Conservation (phyloP, 2,888 invertebrate species). For the Harpagoxenus sublaevis region DNA sequence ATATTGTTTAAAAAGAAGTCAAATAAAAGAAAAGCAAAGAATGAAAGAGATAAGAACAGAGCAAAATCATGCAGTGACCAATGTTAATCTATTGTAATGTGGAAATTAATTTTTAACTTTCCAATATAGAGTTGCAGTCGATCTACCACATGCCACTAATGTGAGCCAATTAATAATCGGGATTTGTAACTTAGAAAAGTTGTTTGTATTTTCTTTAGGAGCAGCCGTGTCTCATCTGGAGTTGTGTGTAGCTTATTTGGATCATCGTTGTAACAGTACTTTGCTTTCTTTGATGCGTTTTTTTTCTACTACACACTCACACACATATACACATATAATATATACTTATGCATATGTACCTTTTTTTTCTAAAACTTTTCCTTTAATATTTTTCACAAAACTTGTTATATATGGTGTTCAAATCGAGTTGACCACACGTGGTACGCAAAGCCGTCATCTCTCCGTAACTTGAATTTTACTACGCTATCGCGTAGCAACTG, state of each 20-base stretch:
- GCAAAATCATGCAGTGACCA: slow-evolving; percentile 58
- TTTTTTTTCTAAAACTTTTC: slow-evolving; percentile 54
- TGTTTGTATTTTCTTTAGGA: slow-evolving; percentile 82
- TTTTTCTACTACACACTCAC: slow-evolving; percentile 38
- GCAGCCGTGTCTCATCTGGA: slow-evolving; percentile 83
- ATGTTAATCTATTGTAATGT: slow-evolving; percentile 63
- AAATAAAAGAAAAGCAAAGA: slow-evolving; percentile 54
- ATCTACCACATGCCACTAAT: slow-evolving; percentile 79
- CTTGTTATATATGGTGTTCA: slow-evolving; percentile 62
- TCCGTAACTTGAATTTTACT: slow-evolving; percentile 58
- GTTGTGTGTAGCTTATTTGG: slow-evolving; percentile 77
- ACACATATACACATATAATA: slow-evolving; percentile 28
- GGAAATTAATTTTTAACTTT: slow-evolving; percentile 72
- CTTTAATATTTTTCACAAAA: slow-evolving; percentile 61
- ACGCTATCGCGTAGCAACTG: slow-evolving; percentile 47
- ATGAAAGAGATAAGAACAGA: slow-evolving; percentile 63
- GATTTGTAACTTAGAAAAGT: slow-evolving; percentile 76
- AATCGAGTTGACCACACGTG: slow-evolving; percentile 36
- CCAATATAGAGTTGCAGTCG: slow-evolving; percentile 80
- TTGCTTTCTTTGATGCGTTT: slow-evolving; percentile 66
- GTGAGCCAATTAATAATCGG: slow-evolving; percentile 82
- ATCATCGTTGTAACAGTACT: slow-evolving; percentile 68
- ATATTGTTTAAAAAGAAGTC: slow-evolving; percentile 45
- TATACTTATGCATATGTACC: slow-evolving; percentile 46
- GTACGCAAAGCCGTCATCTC: slow-evolving; percentile 51